Conservation (phyloP, 2,113 vertebrate genomes). For the Chascanopsetta lugubris region DNA sequence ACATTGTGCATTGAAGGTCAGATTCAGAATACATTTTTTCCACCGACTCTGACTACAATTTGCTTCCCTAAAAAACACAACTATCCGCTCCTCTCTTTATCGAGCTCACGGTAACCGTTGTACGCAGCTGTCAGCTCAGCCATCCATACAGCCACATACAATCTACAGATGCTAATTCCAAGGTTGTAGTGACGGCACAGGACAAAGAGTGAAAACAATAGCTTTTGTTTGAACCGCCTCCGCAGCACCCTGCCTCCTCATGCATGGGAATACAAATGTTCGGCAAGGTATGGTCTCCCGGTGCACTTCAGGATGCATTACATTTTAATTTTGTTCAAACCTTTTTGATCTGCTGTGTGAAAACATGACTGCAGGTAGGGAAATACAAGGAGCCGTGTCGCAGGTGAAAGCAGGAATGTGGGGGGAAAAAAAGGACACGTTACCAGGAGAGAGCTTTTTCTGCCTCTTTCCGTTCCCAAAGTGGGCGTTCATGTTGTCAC, state of each 20-base stretch:
- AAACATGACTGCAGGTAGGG: constrained; percentile 34
- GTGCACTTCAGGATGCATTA: constrained; percentile 21
- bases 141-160: background rate
- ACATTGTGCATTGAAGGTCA: constrained; percentile 32
- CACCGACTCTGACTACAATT: background rate
- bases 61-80: background rate
- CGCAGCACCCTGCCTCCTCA: background rate
- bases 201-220: constrained; percentile 1
- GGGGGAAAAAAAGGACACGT: no score
- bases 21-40: constrained; percentile 10
- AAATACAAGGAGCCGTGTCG: constrained; percentile 6
- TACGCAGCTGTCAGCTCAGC: background rate
- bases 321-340: constrained; percentile 40
- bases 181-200: background rate
- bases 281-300: constrained; percentile 3
- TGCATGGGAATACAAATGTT: constrained; percentile 26
- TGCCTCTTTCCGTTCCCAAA: constrained; percentile 8
- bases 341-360: constrained; percentile 34
- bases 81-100: background rate
- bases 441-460: background rate
- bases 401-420: background rate
- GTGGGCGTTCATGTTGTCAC: constrained; percentile 21
- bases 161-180: background rate
- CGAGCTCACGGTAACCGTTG: background rate
- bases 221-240: background rate